These are phyloP conservation scores for Idris sp. DNA, from an alignment of 1,140 invertebrate species.

Conservation along the genomic window DNA sequence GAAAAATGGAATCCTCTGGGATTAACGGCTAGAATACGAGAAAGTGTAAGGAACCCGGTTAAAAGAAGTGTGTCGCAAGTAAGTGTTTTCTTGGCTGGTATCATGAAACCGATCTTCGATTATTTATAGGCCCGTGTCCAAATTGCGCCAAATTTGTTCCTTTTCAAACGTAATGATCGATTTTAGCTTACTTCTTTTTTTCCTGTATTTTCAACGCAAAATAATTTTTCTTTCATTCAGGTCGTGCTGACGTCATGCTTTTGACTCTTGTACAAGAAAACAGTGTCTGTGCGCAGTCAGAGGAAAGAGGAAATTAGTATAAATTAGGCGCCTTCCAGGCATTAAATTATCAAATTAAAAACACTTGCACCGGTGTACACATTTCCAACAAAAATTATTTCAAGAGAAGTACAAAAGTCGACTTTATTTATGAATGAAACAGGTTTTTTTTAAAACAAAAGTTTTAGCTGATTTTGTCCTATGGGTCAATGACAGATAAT, in stretches of 20 bases:
- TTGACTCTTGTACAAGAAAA: constrained; percentile 8
- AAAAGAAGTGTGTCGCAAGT: constrained; percentile 49
- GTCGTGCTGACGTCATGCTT: background rate
- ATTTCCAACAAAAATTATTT: too few species aligned
- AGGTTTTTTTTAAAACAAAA: too few species aligned
- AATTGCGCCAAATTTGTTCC: constrained; percentile 29
- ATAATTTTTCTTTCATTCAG: constrained; percentile 25
- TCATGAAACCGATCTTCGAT: constrained; percentile 46
- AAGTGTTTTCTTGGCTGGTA: constrained; percentile 49
- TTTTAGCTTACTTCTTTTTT: background rate
- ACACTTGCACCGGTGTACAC: too few species aligned
- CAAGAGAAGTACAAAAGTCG: too few species aligned
- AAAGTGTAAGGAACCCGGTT: constrained; percentile 47
- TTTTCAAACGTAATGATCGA: constrained; percentile 5
- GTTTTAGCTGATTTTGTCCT: too few species aligned
- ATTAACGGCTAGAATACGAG: constrained; percentile 24
- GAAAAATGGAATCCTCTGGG: constrained; percentile 19
- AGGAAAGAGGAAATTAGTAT: constrained; percentile 12
- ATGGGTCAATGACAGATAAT: constrained; percentile 40
- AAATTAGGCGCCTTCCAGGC: constrained; percentile 2
- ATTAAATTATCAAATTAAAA: constrained; percentile 1
- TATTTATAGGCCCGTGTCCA: constrained; percentile 42
- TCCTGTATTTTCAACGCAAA: too few species aligned
- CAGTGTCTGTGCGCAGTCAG: background rate
- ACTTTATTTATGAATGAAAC: too few species aligned